Conservation (phyloP, 2,888 invertebrate genomes). For the Chrysolina oricalcia region DNA sequence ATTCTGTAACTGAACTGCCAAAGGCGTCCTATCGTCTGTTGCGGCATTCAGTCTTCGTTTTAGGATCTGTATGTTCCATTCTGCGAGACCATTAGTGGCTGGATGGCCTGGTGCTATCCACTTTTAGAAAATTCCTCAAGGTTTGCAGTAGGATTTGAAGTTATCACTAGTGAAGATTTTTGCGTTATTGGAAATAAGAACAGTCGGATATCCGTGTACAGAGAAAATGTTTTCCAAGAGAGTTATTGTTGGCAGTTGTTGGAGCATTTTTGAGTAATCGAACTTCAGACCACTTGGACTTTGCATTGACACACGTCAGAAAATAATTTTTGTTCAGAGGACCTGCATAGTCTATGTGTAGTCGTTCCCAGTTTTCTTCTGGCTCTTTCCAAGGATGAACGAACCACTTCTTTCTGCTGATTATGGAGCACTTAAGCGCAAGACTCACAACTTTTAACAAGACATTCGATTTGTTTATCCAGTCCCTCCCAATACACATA, state of each 20-base stretch:
- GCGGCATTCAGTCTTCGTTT: neutral
- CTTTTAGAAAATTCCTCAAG: neutral
- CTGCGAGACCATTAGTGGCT: neutral
- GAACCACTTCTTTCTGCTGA: neutral
- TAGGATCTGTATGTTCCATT: neutral
- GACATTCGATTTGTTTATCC: slow-evolving; percentile 54
- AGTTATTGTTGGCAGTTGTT: neutral
- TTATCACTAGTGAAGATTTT: neutral
- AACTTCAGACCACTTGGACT: neutral
- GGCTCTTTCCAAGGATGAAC: slow-evolving; percentile 9
- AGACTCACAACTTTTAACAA: slow-evolving; percentile 46
- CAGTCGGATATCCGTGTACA: neutral
- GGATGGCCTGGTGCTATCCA: slow-evolving; percentile 10
- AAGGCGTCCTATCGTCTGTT: neutral
- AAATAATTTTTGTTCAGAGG: neutral
- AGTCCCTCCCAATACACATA: slow-evolving; percentile 56
- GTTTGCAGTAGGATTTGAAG: neutral
- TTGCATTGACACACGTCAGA: neutral
- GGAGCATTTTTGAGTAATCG: neutral
- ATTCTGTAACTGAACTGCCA: too few species aligned
- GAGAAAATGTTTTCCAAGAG: neutral
- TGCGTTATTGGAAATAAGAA: neutral
- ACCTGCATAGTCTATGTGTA: slow-evolving; percentile 8
- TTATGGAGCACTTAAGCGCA: neutral
- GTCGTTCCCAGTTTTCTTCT: neutral